Base-by-base conservation (phyloP, 2,888 invertebrate species). In the Drosophila lacicola region DNA sequence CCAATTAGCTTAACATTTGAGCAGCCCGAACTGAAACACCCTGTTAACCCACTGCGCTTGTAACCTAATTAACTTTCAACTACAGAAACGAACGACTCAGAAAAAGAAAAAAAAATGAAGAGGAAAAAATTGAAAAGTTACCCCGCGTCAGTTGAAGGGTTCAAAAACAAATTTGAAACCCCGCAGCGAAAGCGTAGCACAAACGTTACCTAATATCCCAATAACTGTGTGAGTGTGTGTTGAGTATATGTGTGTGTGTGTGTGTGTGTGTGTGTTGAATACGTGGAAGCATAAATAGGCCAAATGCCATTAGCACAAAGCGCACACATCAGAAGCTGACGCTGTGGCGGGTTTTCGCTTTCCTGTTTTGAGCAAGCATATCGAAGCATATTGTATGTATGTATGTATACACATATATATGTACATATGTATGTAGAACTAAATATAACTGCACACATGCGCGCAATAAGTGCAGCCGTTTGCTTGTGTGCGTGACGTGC, bases 261-360 rank as follows among this genome's bases (percentile, higher is more conserved):
- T 37, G 58, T 21, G 42, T 42, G 56, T 42, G 36, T 41, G 57
- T 39, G 44, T 41, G 17, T 42, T 51, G 55, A 83, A 84, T 86
- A 84, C 89, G 73, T 85, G 87, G 91, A 90, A 91, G 67, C 80
- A 72, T 91, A 91, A 90, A 82, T 90, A 90, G 90, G 90, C 90
- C 90, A 90, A 90, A 90, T 90, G 90, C 90, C 91, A 91, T 90
- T 82, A 91, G 82, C 88, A 89, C 29, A 29, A 29, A 29, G 25
- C 25, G 25, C 25, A 25, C 75, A 74, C 51, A 70, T 61, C 39
- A 61, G 57, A 61, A 70, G 61, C 47, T 65, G 76, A 68, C 54
- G 70, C 55, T 69, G 80, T 70, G 80, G 68, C 78, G 71, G 74
- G 63, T 74, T 85, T 75, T 54, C 51, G 77, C 74, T 73, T 76